Evolutionary conservation across 2,797 vertebrate species (phyloP), one percentile per base, ranked within the genome.

Genomic region (Acanthurus leucopareius): DNA sequence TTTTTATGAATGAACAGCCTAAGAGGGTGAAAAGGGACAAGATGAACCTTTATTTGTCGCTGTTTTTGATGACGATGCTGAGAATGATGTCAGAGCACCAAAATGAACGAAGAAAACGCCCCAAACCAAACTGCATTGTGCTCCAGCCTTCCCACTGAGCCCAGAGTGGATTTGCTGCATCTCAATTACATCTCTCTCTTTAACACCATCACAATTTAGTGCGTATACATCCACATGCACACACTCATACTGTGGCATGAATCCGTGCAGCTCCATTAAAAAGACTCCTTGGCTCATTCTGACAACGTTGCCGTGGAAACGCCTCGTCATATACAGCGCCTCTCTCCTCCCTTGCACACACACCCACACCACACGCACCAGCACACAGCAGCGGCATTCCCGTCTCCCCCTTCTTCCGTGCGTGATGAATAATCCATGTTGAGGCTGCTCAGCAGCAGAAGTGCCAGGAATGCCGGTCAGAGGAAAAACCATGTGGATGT

Each of bases 251-350:
- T 0, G 25, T 77, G 52, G 53, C 57, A 54, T 82, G 83, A 89
- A 76, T 90, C 62, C 79, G 67, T 0, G 44, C 77, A 61, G 79
- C 73, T 59, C 40, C 74, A 67, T 88, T 72, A 80, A 56, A 83
- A 82, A 63, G 76, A 71, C 83, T 85, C 78, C 82, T 75, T 60
- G 32, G 86, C 81, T 77, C 20, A 16, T 66, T 76, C 89, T 73
- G 81, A 89, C 84, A 89, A 90, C 59, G 93, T 93, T 94, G 84
- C 91, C 67, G 15, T 94, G 92, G 94, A 88, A 92, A 93, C 91
- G 54, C 73, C 78, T 84, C 79, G 54, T 89, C 91, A 88, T 76
- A 78, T 80, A 83, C 68, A 75, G 69, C 69, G 66, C 69, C 74
- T 83, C 86, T 84, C 81, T 85, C 72, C 75, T 89, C 75, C 58